Evolutionary conservation across 2,797 vertebrate genomes (phyloP), one percentile per base, ranked within the genome.

Genomic region (Amblyraja radiata): DNA sequence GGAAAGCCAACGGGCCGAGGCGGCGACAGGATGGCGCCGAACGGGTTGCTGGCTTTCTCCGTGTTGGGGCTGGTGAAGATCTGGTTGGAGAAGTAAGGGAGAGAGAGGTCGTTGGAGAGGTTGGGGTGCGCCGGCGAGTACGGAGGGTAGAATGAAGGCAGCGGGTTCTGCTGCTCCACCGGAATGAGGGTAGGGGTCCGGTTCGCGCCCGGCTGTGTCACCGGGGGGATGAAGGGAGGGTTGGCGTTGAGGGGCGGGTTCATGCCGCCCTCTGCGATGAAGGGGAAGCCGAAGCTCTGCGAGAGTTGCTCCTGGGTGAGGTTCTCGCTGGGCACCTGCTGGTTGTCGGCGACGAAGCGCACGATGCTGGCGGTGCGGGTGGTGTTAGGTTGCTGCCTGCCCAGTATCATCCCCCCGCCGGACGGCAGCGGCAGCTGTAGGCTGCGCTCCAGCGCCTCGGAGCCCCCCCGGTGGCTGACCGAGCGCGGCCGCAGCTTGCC

Each of bases 111-210:
- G 76, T 98, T 98, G 94, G 99, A 96, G 90, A 99, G 97, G 94
- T 98, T 98, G 91, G 99, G 99, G 94, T 99, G 99, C n/a, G 99
- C 99, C 54, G 99, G 98, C 71, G 99, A 99, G 94, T 99, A 99
- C 0, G 99, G 97, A 0, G 99, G 97, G 93, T 99, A 99, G 95
- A 99, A 99, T 28, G 99, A 99, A 0, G 99, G 97, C n/a, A 99
- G 95, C 0, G 98, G 97, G 95, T 99, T 99, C 94, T 99, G 98
- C 71, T 98, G 97, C 95, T 99, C 99, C 13, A 99, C 99, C 0
- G 98, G 98, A 93, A 99, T 97, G 21, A 99, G 97, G 86, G 98
- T 97, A 2, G 98, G 97, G 0, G 98, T 98, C 25, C 98, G 97
- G 90, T 98, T 97, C 93, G 98, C 94, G 92, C 96, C 97, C 6